Base-by-base conservation (phyloP, 2,797 vertebrate genomes). In the Ispidina picta region DNA sequence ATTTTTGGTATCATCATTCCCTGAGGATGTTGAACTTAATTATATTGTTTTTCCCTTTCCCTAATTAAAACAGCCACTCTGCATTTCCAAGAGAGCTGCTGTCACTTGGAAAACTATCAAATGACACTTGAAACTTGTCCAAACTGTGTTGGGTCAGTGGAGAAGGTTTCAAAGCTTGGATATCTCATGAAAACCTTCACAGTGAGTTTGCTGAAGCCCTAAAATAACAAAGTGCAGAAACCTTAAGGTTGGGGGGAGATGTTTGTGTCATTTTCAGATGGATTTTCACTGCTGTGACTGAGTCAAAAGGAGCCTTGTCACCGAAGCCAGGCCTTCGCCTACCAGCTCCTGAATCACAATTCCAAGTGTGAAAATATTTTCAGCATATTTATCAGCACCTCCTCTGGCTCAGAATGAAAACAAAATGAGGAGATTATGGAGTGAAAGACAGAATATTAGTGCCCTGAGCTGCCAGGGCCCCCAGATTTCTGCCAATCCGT, bases 381-480 rank as follows among this genome's bases (percentile, higher is more conserved):
- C 89, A 63, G 93, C 43, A 66, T 94, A 95, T 96, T 96, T 96
- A 92, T 94, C 95, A 92, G 94, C 92, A 92, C 92, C 91, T 95
- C 88, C 75, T 83, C 79, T 89, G 0, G 33, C 74, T 78, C 87
- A 8, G 84, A 90, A 88, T 0, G 7, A 73, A 94, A 93, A 94
- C 94, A 94, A 81, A 88, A 51, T 0, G 21, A 55, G 14, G n/a
- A 22, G 49, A 83, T 66, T 56, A 26, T 14, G 25, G 82, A 90
- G 87, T 56, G 85, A 93, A 92, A 85, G 70, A 93, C 79, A 81
- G 82, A 49, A 58, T 33, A 64, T 73, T 59, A 83, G 85, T 16
- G 82, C 82, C 68, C 49, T 10, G 60, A 8, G 77, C 79, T 81
- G 85, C 84, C 93, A 73, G 63, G 69, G 91, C 52, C 72, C 91